A percentile compares a stretch with the other conserved stretches of the same genome.
Evolutionary conservation across 2,797 vertebrate genomes (phyloP).

Genomic region (Pangasius macronema): DNA sequence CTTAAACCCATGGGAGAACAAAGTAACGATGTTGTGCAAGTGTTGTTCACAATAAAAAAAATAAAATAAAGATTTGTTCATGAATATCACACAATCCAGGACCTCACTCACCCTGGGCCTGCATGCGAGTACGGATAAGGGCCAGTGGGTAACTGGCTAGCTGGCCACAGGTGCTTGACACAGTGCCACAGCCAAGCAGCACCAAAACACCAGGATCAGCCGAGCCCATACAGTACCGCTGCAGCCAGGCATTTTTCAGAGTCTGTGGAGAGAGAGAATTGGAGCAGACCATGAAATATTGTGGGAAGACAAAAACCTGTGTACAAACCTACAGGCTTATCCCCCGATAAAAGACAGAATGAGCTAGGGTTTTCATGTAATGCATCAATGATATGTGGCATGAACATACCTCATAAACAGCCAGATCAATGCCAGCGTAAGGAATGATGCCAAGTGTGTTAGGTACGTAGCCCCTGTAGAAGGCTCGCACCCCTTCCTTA

Average conservation of each 20-base stretch:
- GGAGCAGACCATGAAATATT: not conserved
- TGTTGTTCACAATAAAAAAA: not conserved
- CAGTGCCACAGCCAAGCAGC: slow-evolving; percentile 85
- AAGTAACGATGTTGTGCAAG: not conserved
- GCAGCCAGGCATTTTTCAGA: slow-evolving; percentile 87
- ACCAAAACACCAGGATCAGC: slow-evolving; percentile 89
- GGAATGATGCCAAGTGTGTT: slow-evolving; percentile 75
- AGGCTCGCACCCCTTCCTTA: slow-evolving; percentile 82
- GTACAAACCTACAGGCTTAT: not conserved
- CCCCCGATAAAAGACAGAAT: not conserved
- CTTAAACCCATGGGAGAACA: not conserved
- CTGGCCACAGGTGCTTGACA: slow-evolving; percentile 91
- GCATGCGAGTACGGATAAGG: slow-evolving; percentile 91
- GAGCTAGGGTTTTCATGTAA: not conserved
- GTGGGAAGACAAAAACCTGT: not conserved
- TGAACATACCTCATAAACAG: slow-evolving; percentile 86
- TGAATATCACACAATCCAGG: not conserved
- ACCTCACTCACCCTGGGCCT: slow-evolving; percentile 84
- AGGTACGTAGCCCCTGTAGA: slow-evolving; percentile 92
- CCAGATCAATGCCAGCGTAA: slow-evolving; percentile 89
- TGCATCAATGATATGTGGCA: not conserved
- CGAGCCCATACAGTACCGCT: slow-evolving; percentile 80
- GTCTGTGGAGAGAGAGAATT: slow-evolving; percentile 69
- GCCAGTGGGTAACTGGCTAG: slow-evolving; percentile 90
- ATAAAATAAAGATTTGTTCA: not conserved